phyloP scores from a whole-genome alignment of 2,113 vertebrate species.

The Odocoileus virginianus region DNA sequence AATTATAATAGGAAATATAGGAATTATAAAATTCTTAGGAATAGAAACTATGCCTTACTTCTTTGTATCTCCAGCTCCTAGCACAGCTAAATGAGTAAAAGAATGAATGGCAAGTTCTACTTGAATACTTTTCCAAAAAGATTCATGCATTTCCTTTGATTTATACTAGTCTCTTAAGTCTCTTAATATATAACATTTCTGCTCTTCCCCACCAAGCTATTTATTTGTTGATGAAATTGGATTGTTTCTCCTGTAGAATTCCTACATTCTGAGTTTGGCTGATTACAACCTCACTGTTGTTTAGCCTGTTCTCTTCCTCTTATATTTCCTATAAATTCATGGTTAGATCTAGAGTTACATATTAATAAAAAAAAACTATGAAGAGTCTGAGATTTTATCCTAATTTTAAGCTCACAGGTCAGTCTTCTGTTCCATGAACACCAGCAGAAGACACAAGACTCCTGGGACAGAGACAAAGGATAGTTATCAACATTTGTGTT shows the following conservation, averaged over 20 bases:
- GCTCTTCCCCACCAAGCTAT: not conserved
- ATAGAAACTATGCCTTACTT: not conserved
- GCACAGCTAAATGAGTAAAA: not conserved
- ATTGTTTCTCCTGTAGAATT: not conserved
- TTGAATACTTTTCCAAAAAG: not conserved
- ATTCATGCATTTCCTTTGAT: not conserved
- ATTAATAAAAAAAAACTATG: not conserved
- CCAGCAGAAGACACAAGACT: not conserved
- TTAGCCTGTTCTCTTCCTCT: not conserved
- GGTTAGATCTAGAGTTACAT: not conserved
- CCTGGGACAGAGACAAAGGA: not conserved
- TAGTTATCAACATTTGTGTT: not conserved
- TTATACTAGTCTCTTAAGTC: not conserved
- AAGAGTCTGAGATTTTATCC: not conserved
- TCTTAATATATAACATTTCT: not conserved
- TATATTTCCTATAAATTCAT: not conserved
- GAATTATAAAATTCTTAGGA: not conserved
- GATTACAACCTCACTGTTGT: not conserved
- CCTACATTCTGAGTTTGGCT: not conserved
- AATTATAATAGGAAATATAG: not conserved
- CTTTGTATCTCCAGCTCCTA: not conserved
- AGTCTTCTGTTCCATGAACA: not conserved
- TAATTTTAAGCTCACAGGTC: not conserved
- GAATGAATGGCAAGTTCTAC: not conserved
- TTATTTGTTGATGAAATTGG: not conserved